These are phyloP conservation scores for Edolisoma coerulescens DNA, from an alignment of 2,113 vertebrate genomes.

Conservation along the genomic window DNA sequence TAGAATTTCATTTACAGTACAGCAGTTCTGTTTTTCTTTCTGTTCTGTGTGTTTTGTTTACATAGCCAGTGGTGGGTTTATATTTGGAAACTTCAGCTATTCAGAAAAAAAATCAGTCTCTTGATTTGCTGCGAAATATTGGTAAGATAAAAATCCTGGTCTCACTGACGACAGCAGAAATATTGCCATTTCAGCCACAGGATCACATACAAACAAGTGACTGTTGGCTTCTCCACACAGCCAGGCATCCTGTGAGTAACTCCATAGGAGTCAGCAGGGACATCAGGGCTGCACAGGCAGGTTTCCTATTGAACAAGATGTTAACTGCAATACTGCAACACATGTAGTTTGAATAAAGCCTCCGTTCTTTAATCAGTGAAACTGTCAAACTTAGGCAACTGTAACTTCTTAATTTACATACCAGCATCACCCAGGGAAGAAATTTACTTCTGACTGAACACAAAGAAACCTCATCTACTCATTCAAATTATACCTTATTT, in stretches of 20 bases:
- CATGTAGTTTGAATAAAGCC: constrained; percentile 40
- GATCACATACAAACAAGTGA: background rate
- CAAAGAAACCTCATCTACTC: constrained; percentile 40
- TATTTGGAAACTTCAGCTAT: background rate
- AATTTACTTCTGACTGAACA: constrained; percentile 47
- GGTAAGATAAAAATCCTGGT: background rate
- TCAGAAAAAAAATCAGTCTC: background rate
- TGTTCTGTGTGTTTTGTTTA: background rate
- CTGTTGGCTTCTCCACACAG: background rate
- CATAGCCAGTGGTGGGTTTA: background rate
- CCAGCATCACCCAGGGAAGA: constrained; percentile 58
- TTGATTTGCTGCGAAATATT: background rate
- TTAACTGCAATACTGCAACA: background rate
- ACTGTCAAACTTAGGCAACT: constrained; percentile 59
- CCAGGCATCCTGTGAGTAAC: background rate
- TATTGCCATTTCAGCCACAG: background rate
- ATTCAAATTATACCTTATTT: constrained; percentile 32
- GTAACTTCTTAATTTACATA: constrained; percentile 60
- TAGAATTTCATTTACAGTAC: background rate
- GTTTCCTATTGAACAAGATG: background rate
- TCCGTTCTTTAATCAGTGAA: constrained; percentile 56
- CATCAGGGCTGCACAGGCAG: background rate
- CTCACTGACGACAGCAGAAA: background rate
- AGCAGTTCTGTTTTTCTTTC: background rate
- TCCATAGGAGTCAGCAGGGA: background rate